phyloP scores from a whole-genome alignment of 2,113 vertebrate genomes.

The Dendropsophus ebraccatus region DNA sequence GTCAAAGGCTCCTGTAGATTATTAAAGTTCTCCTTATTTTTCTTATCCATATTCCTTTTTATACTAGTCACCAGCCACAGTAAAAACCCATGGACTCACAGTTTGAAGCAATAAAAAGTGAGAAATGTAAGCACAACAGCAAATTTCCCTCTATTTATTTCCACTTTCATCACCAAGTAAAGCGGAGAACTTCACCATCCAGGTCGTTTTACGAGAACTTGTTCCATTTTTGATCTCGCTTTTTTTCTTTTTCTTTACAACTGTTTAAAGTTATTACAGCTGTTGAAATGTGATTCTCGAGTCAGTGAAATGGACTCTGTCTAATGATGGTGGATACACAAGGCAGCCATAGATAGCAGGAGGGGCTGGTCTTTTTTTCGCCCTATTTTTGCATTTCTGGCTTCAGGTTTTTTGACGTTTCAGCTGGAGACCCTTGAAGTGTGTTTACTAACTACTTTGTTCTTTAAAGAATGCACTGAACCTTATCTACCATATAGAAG shows the following conservation, averaged over 20 bases:
- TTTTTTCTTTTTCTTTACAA: too few species aligned
- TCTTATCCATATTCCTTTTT: background rate
- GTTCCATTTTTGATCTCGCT: conserved; percentile 1
- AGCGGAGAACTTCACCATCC: conserved; percentile 1
- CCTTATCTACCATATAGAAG: background rate
- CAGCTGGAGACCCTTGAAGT: conserved; percentile 34
- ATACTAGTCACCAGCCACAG: background rate
- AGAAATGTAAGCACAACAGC: background rate
- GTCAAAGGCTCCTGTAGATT: too few species aligned
- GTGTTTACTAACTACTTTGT: background rate
- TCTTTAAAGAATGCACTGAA: background rate
- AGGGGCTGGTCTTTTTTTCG: background rate
- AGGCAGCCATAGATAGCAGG: background rate
- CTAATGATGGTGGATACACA: background rate
- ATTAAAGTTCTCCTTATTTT: background rate
- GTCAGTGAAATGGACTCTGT: background rate
- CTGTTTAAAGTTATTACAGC: conserved; percentile 37
- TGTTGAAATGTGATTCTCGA: conserved; percentile 29
- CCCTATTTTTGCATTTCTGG: background rate
- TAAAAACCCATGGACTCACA: conserved; percentile 23
- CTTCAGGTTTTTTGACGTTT: background rate
- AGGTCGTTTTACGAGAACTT: background rate
- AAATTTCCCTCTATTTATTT: conserved; percentile 15
- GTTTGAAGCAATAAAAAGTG: conserved; percentile 15
- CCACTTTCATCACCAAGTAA: background rate